Base-by-base conservation (phyloP, 2,113 vertebrate genomes). In the Coracopsis vasa region DNA sequence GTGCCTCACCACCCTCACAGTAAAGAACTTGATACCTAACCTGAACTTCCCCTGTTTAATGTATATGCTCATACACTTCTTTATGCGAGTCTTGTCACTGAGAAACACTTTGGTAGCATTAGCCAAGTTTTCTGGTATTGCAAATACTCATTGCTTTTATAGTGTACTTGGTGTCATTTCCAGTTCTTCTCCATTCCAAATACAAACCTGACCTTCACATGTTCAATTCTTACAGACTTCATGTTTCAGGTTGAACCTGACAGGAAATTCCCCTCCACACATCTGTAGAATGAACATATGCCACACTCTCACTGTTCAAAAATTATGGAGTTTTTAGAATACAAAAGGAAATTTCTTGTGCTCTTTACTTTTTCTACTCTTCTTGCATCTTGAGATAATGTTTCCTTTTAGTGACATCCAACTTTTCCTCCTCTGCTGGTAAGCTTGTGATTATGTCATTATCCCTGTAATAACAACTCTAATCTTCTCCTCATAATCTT, bases 371-470 rank as follows among this genome's bases (percentile, higher is more conserved):
- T 88, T 84, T 54, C 64, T 42, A 58, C 41, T 70, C 25, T 37
- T 85, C 42, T 85, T 77, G 41, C n/a, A 87, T 62, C 71, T 69
- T 70, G 53, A 97, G 67, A 93, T 75, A 90, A 85, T 56, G 64
- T 45, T 94, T 80, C 66, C 28, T 93, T 70, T 79, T 53, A 91
- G 65, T 56, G 80, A 81, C 53, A 95, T 18, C n/a, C 37, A 87
- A 41, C 80, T 75, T 70, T 75, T 80, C 84, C 82, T 79, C 56
- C 77, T 82, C 37, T 51, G 70, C 73, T 84, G 23, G 64, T 92
- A 93, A 95, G 8, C 29, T 80, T 13, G 53, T 92, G 91, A 92
- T 94, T 94, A 86, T 77, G 73, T 65, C 86, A 85, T 91, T 95
- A 94, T 91, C 88, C 61, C 48, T 81, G 80, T 84, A 96, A 67